Conservation (phyloP, 1,140 invertebrate species). For the Araneus ventricosus region DNA sequence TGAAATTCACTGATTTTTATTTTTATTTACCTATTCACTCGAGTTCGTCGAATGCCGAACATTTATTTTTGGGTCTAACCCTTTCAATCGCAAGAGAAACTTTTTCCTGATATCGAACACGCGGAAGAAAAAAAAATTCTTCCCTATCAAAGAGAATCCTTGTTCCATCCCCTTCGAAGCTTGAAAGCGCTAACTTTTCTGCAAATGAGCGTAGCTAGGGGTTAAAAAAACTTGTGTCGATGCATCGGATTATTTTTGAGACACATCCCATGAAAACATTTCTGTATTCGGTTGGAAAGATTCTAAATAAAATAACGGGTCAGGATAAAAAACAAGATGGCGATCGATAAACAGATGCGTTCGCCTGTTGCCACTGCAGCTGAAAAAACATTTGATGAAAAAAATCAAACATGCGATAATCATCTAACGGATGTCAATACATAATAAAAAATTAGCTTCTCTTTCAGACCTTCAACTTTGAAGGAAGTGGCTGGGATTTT, state of each 20-base stretch:
- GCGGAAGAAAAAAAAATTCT: background rate
- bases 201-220: background rate
- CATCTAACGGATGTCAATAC: slow-evolving; percentile 65
- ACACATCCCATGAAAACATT: slow-evolving; percentile 39
- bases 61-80: slow-evolving; percentile 11
- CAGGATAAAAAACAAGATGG: slow-evolving; percentile 45
- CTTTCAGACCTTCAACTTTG: background rate
- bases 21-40: background rate
- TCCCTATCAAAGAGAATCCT: background rate
- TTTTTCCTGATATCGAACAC: background rate
- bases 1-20: background rate
- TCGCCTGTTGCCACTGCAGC: slow-evolving; percentile 58
- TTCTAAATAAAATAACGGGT: slow-evolving; percentile 37
- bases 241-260: slow-evolving; percentile 24
- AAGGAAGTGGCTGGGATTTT: slow-evolving; percentile 1
- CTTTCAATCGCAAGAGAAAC: slow-evolving; percentile 3
- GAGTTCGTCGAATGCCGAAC: background rate
- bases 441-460: background rate
- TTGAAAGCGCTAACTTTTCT: slow-evolving; percentile 32
- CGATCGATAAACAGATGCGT: slow-evolving; percentile 64
- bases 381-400: slow-evolving; percentile 49
- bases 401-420: background rate
- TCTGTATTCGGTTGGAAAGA: background rate
- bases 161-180: background rate
- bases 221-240: background rate